Evolutionary conservation across 2,113 vertebrate genomes (phyloP), one percentile per base, ranked within the genome.

Genomic region (Meriones unguiculatus): DNA sequence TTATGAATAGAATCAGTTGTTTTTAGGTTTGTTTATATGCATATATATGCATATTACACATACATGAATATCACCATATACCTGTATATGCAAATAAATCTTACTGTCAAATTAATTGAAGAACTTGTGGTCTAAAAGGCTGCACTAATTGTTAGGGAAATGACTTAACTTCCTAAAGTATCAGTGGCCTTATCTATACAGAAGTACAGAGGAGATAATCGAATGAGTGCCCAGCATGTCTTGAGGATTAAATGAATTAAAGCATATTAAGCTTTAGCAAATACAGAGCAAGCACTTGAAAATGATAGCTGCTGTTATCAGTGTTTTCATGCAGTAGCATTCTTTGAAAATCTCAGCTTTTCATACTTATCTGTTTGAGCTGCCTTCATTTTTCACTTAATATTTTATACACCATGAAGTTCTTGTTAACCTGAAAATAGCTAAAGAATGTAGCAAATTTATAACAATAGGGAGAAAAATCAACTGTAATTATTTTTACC

Each of bases 381-480:
- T 84, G 67, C 18, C 65, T 28, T 62, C n/a, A 14, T 94, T 96
- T 96, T 96, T 96, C 11, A 85, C 10, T 30, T 69, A 72, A 4
- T 70, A 76, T 81, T 72, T 94, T 92, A 91, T 70, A 35, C 24
- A 92, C 41, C 54, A 38, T 75, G 57, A 93, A 72, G 24, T 90
- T 93, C 30, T 87, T 46, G 86, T 95, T 84, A 94, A 88, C 85
- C 96, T 96, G 70, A 86, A 97, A 95, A 92, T 88, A 69, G 57
- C n/a, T 78, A 67, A 94, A 93, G 46, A 76, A 89, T 92, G 5
- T 78, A 87, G 11, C 54, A 93, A 54, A 84, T 76, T 96, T 91
- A 80, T 87, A 92, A 64, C 54, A 90, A 54, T 85, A 92, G 46
- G 22, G 65, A 78, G 54, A 89, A 90, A 95, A 87, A 95, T 91